A percentile compares a stretch with the other conserved stretches of the same genome.
These are phyloP conservation scores for Ormyrus labotus DNA, from an alignment of 2,888 invertebrate species.

Conservation along the genomic window DNA sequence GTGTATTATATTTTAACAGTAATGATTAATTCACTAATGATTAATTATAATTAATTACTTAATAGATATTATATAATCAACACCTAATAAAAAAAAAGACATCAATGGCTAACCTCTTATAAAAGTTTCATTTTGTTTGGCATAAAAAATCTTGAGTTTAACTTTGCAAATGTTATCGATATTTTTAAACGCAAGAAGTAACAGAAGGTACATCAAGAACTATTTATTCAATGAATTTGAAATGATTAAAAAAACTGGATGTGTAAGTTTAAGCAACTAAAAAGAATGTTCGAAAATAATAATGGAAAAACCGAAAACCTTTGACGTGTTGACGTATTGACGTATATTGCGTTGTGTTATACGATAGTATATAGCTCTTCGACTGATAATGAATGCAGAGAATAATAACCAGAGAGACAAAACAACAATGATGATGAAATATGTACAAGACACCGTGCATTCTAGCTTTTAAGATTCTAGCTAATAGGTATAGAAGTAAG, in stretches of 20 bases:
- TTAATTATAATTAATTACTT: constrained; percentile 65
- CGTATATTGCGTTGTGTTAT: constrained; percentile 29
- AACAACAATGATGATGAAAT: constrained; percentile 28
- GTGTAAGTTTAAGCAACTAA: neutral
- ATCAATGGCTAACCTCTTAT: constrained; percentile 47
- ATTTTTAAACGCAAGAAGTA: neutral
- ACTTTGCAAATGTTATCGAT: no score
- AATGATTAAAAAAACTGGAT: neutral
- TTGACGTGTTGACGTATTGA: constrained; percentile 30
- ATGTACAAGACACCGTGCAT: constrained; percentile 72
- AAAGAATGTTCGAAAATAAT: constrained; percentile 15
- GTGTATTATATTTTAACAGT: constrained; percentile 71
- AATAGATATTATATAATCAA: constrained; percentile 61
- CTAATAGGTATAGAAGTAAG: constrained; percentile 66
- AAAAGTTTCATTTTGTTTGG: neutral
- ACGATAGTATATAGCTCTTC: constrained; percentile 34
- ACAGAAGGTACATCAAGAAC: constrained; percentile 5
- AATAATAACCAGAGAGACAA: neutral
- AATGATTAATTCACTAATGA: constrained; percentile 69
- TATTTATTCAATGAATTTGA: constrained; percentile 5
- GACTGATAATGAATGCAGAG: constrained; percentile 38
- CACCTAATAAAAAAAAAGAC: constrained; percentile 32
- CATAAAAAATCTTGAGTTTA: no score
- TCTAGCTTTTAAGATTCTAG: constrained; percentile 70
- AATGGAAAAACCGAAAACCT: constrained; percentile 1